These are phyloP conservation scores for Amyelois transitella DNA, from an alignment of 1,140 invertebrate species.

Conservation along the genomic window DNA sequence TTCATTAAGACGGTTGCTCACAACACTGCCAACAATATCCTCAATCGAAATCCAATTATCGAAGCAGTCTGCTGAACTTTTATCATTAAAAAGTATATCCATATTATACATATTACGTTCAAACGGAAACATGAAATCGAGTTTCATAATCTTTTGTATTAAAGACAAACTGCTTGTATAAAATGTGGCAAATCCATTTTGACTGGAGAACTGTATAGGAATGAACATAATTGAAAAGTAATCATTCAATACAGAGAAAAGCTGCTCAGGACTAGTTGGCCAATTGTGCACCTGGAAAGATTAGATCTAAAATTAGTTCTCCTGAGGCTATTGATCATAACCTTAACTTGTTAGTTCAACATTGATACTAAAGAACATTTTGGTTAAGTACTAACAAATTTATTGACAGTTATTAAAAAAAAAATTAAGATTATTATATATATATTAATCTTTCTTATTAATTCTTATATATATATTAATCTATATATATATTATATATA, in stretches of 20 bases:
- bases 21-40: slow-evolving; percentile 40
- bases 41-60: slow-evolving; percentile 32
- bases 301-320: not conserved
- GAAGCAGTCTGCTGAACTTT: slow-evolving; percentile 47
- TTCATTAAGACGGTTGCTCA: slow-evolving; percentile 44
- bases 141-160: slow-evolving; percentile 43
- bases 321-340: too few relatives aligned
- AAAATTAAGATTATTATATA: too few relatives aligned
- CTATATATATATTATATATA: too few relatives aligned
- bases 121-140: slow-evolving; percentile 56
- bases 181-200: slow-evolving; percentile 36
- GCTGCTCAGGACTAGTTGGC: slow-evolving; percentile 25
- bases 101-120: slow-evolving; percentile 44
- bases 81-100: slow-evolving; percentile 55
- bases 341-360: too few relatives aligned
- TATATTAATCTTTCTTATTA: too few relatives aligned
- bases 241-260: slow-evolving; percentile 39
- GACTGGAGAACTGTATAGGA: slow-evolving; percentile 34
- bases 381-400: too few relatives aligned
- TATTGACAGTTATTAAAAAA: too few relatives aligned
- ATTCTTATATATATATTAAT: too few relatives aligned
- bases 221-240: slow-evolving; percentile 40
- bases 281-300: slow-evolving; percentile 51
- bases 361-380: too few relatives aligned
- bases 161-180: slow-evolving; percentile 48